Evolutionary conservation across 1,140 invertebrate species (phyloP), one percentile per base, ranked within the genome.

Genomic region (Dreissena rostriformis): DNA sequence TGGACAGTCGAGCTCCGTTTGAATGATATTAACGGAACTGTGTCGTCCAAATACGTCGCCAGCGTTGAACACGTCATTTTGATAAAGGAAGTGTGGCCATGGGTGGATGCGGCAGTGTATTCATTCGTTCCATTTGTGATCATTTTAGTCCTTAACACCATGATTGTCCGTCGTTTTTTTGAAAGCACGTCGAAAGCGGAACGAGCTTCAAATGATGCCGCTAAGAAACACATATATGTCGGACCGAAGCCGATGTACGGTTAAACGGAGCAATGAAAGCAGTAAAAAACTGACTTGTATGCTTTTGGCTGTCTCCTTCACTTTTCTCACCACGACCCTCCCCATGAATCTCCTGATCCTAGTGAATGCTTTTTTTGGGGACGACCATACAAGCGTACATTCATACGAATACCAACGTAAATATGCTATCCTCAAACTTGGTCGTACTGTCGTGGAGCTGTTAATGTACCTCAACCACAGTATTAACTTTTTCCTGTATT

Each of bases 401-500:
- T 39, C 39, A 2, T 39, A 39, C 39, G 39, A 39, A 39, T 39
- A 39, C 39, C 39, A 39, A 39, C 39, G 39, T 2, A 39, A 39
- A 39, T 39, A 39, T 39, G 39, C 39, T 39, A 39, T 39, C 39
- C 39, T 39, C 39, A 39, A 39, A 39, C 39, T 92, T 15, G 84
- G 85, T 10, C 55, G 79, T 39, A 90, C 90, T 0, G 82, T 92
- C 14, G 82, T 88, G 0, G 87, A 90, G 70, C 66, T 93, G 28
- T 85, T 93, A 0, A 92, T 93, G 90, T 93, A 93, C 86, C 57
- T 91, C 0, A 93, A 93, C 82, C 93, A 93, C 80, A 91, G 91
- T 15, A 90, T 91, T 19, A 93, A 93, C 82, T 93, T 93, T 85
- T 91, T 93, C 71, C 84, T 93, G 14, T 93, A 93, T 87, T 92